Conservation (phyloP, 2,113 vertebrate species). For the Takifugu flavidus region DNA sequence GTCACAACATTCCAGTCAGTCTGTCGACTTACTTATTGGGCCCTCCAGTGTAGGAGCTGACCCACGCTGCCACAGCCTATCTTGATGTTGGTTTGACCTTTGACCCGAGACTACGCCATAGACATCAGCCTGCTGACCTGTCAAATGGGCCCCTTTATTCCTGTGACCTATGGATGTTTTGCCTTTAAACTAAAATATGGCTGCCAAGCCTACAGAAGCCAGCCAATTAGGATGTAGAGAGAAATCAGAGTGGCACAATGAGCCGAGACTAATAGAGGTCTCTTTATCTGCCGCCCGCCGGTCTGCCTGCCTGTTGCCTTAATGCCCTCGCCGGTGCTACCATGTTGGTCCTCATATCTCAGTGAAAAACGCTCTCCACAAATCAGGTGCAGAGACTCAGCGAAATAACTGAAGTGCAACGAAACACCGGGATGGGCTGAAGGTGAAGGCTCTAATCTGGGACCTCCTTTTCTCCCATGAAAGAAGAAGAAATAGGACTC, state of each 20-base stretch:
- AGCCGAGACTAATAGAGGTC: conserved; percentile 86
- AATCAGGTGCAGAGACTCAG: not conserved
- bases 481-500: too few relatives aligned
- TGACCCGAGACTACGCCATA: conserved; percentile 65
- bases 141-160: conserved; percentile 85
- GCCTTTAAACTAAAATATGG: conserved; percentile 86
- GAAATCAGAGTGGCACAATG: conserved; percentile 78
- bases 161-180: conserved; percentile 81
- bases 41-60: conserved; percentile 59
- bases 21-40: conserved; percentile 55
- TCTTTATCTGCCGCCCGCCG: conserved; percentile 75
- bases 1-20: conserved; percentile 57
- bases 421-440: too few relatives aligned
- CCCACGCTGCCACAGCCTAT: conserved; percentile 70
- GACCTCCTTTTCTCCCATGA: too few relatives aligned
- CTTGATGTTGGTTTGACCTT: conserved; percentile 81
- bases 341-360: not conserved
- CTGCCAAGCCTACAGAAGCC: conserved; percentile 79
- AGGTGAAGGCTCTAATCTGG: too few relatives aligned
- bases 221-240: conserved; percentile 74
- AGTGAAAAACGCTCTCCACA: too few relatives aligned
- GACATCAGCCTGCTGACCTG: conserved; percentile 76
- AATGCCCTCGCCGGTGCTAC: conserved; percentile 57
- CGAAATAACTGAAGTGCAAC: not conserved
- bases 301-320: conserved; percentile 68